Base-by-base conservation (phyloP, 2,888 invertebrate genomes). In the Apeira syringaria region DNA sequence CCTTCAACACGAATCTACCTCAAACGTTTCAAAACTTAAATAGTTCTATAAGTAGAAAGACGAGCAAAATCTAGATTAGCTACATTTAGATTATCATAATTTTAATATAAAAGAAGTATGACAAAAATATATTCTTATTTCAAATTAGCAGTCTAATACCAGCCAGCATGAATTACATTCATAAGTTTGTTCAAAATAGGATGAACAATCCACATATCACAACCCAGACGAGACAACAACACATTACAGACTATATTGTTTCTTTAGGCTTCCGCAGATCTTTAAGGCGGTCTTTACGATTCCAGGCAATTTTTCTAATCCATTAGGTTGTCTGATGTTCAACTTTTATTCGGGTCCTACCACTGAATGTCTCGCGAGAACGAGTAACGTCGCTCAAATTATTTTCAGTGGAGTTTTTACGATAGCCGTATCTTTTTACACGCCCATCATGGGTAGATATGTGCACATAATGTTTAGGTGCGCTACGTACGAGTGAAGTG, bases 371-470 rank as follows among this genome's bases (percentile, higher is more conserved):
- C 84, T 83, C 84, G 73, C 77, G 76, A 68, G 80, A 78, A 74
- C 83, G 84, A 80, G 69, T 79, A 83, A 80, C 81, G 80, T 85
- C 75, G 77, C 85, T 84, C 82, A 87, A 87, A 88, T 88, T 86
- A 88, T 88, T 88, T 87, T 82, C 82, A 82, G 80, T 83, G 74
- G 76, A 70, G 77, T 73, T 88, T 84, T 89, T 89, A 89, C 74
- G 87, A 82, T 80, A 80, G 86, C 74, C 80, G 77, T 89, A 87
- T 89, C 82, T 87, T 89, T 88, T 89, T 89, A 89, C 81, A 85
- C 77, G 68, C 80, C 77, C 85, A 82, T 88, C 79, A 83, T 84
- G 75, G 73, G 75, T 80, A 83, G 80, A 81, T 79, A 82, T 79
- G 85, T 73, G 76, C 80, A 80, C 81, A 78, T 87, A 79, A 84